Conservation (phyloP, 2,113 vertebrate genomes). For the Anguilla japonica region DNA sequence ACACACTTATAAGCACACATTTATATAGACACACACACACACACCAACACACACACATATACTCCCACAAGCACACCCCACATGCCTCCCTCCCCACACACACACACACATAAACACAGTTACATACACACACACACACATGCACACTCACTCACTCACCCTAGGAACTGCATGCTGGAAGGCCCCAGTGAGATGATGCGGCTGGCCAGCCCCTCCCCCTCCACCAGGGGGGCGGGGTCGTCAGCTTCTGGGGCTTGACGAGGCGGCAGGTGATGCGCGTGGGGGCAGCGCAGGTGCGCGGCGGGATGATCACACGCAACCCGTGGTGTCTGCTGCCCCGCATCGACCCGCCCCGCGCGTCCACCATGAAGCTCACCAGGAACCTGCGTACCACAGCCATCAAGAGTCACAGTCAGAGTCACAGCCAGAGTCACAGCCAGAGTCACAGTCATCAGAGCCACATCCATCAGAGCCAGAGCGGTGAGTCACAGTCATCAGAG, state of each 20-base stretch:
- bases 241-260: constrained; percentile 92
- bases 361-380: constrained; percentile 98
- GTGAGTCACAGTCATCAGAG: too few species aligned
- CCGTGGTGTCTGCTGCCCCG: constrained; percentile 91
- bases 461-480: too few species aligned
- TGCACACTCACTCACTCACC: constrained; percentile 67
- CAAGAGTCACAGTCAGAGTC: too few species aligned
- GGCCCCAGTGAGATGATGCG: constrained; percentile 91
- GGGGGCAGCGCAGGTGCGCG: constrained; percentile 85
- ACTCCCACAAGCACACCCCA: neutral
- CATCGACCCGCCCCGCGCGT: constrained; percentile 94
- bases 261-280: constrained; percentile 95
- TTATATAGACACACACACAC: neutral
- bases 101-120: neutral
- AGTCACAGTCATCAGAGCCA: too few species aligned
- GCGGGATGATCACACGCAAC: constrained; percentile 88
- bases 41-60: neutral
- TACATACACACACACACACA: neutral
- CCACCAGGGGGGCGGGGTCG: constrained; percentile 82
- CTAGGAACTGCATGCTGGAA: constrained; percentile 88
- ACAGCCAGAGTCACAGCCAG: too few species aligned
- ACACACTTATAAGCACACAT: neutral
- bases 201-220: constrained; percentile 89
- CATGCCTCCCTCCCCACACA: neutral
- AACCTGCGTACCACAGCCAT: constrained; percentile 70